Conservation (phyloP, 2,113 vertebrate genomes). For the Entosphenus tridentatus region DNA sequence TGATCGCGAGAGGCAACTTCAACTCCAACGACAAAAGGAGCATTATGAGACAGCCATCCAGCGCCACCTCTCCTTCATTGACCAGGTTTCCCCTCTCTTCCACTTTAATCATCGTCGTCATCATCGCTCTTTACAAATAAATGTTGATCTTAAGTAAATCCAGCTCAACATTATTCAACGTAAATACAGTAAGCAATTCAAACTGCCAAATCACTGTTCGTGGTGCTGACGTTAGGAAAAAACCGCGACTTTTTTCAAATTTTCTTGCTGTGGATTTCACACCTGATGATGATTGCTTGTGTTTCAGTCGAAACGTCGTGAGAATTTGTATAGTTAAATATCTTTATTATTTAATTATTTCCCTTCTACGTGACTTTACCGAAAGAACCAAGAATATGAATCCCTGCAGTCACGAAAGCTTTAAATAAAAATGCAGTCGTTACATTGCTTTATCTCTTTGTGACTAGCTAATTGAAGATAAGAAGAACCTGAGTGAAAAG, state of each 20-base stretch:
- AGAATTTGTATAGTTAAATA: not conserved
- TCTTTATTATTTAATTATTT: not conserved
- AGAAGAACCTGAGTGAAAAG: slow-evolving; percentile 51
- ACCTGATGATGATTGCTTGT: not conserved
- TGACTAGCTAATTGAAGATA: slow-evolving; percentile 60
- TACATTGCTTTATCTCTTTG: not conserved
- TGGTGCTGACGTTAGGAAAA: not conserved
- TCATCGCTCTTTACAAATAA: not conserved
- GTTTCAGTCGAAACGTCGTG: not conserved
- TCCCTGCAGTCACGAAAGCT: not conserved
- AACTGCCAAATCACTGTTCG: not conserved
- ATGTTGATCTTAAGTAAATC: not conserved
- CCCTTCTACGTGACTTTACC: too few relatives aligned
- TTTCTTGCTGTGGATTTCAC: not conserved
- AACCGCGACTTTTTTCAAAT: not conserved
- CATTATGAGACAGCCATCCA: slow-evolving; percentile 72
- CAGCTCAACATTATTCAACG: not conserved
- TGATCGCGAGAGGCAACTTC: slow-evolving; percentile 43
- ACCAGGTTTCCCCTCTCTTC: slow-evolving; percentile 35
- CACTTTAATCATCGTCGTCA: not conserved
- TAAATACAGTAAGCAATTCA: not conserved
- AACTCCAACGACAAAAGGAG: slow-evolving; percentile 47
- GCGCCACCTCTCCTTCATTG: slow-evolving; percentile 66
- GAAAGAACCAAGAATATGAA: too few relatives aligned
- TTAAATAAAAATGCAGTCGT: not conserved